phyloP scores from a whole-genome alignment of 1,140 invertebrate genomes.

The Lepeophtheirus salmonis region DNA sequence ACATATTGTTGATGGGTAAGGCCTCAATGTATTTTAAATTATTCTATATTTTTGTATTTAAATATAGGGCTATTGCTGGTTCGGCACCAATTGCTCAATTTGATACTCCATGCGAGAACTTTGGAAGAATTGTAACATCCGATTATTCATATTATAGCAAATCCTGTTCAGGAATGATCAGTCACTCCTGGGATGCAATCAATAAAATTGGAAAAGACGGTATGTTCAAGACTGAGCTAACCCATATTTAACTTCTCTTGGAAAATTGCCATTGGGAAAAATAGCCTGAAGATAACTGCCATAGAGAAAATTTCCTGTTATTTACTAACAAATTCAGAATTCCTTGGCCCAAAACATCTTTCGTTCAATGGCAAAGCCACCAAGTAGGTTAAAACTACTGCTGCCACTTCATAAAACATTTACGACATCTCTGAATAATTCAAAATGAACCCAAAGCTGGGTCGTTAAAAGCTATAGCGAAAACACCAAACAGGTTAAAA shows the following conservation, averaged over 20 bases:
- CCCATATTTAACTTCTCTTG: not conserved
- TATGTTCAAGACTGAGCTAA: slow-evolving; percentile 20
- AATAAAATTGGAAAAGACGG: slow-evolving; percentile 35
- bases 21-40: not conserved
- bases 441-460: too few relatives aligned
- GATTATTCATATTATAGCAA: slow-evolving; percentile 38
- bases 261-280: too few relatives aligned
- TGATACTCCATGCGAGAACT: slow-evolving; percentile 54
- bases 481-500: too few relatives aligned
- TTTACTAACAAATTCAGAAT: too few relatives aligned
- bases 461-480: too few relatives aligned
- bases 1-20: slow-evolving; percentile 51
- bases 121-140: slow-evolving; percentile 52
- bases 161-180: slow-evolving; percentile 51
- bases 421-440: too few relatives aligned
- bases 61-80: slow-evolving; percentile 65
- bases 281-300: too few relatives aligned
- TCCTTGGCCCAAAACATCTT: too few relatives aligned
- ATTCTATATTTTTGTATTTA: slow-evolving; percentile 17
- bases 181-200: slow-evolving; percentile 54
- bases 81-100: slow-evolving; percentile 90
- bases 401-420: too few relatives aligned
- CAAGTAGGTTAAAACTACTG: too few relatives aligned
- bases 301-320: too few relatives aligned
- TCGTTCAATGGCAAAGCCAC: too few relatives aligned